Percentiles rank a stretch among this genome's conserved stretches.
These are phyloP conservation scores for Galleria mellonella DNA, from an alignment of 1,140 invertebrate genomes.

Conservation along the genomic window DNA sequence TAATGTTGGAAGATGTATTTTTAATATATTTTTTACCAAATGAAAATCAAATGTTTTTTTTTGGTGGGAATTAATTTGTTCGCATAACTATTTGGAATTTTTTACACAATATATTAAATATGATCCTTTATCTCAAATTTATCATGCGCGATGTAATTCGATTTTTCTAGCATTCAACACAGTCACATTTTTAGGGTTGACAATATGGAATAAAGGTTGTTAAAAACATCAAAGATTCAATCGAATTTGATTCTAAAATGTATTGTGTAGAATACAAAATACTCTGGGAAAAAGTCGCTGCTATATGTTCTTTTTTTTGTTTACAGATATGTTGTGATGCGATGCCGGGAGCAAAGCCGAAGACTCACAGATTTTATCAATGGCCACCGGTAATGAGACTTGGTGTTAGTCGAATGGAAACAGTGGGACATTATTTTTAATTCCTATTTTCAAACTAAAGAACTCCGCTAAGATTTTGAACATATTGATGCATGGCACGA, in stretches of 20 bases:
- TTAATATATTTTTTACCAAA: too few relatives aligned
- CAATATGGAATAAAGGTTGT: neutral
- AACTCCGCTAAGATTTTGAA: constrained; percentile 11
- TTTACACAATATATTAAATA: too few relatives aligned
- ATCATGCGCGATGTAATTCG: constrained; percentile 14
- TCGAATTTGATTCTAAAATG: neutral
- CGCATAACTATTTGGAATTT: too few relatives aligned
- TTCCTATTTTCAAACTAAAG: constrained; percentile 26
- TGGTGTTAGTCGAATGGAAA: constrained; percentile 45
- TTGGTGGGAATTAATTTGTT: too few relatives aligned
- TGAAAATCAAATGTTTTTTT: too few relatives aligned
- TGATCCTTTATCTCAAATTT: neutral
- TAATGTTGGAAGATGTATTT: too few relatives aligned
- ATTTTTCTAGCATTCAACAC: constrained; percentile 15
- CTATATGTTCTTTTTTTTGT: constrained; percentile 1
- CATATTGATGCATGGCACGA: constrained; percentile 9
- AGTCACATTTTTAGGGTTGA: constrained; percentile 11
- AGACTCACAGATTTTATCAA: constrained; percentile 44
- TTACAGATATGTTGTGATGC: constrained; percentile 8
- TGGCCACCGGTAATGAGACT: constrained; percentile 49
- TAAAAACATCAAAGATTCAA: neutral
- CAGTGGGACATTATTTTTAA: constrained; percentile 32
- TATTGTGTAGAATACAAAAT: neutral
- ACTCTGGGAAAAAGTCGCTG: neutral
- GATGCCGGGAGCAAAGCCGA: constrained; percentile 20